Evolutionary conservation across 2,888 invertebrate genomes (phyloP).

Genomic region (Griposia aprilina): DNA sequence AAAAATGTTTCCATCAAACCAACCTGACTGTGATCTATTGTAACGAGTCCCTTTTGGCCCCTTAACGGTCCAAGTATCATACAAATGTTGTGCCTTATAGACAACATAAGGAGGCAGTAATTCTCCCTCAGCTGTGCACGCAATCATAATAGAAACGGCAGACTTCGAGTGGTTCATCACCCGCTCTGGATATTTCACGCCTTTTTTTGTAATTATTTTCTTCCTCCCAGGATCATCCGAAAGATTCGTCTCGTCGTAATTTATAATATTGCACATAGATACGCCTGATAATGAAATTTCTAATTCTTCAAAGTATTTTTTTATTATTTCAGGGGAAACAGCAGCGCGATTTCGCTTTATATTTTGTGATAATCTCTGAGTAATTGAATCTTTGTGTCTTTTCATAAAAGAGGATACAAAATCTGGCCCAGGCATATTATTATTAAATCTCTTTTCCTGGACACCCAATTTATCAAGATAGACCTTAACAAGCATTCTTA

Average conservation of each 20-base stretch:
- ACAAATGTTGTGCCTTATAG: constrained; percentile 77
- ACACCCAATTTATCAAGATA: constrained; percentile 50
- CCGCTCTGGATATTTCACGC: constrained; percentile 52
- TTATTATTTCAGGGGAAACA: constrained; percentile 36
- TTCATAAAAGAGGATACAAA: constrained; percentile 39
- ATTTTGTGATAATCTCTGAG: constrained; percentile 38
- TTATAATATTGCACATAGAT: constrained; percentile 49
- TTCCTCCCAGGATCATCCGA: constrained; percentile 52
- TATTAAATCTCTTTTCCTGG: constrained; percentile 40
- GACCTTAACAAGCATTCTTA: constrained; percentile 42
- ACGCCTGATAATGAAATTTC: constrained; percentile 39
- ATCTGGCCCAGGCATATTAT: constrained; percentile 46
- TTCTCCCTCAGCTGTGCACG: constrained; percentile 73
- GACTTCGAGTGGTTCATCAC: constrained; percentile 42
- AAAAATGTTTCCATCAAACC: constrained; percentile 71
- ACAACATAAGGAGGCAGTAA: constrained; percentile 77
- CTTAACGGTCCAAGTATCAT: constrained; percentile 58
- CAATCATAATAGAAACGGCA: constrained; percentile 74
- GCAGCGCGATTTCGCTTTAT: constrained; percentile 45
- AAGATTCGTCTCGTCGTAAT: constrained; percentile 60
- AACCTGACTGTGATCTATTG: constrained; percentile 75
- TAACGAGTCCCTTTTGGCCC: constrained; percentile 75
- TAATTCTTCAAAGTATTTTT: constrained; percentile 46
- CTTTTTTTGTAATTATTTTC: constrained; percentile 49
- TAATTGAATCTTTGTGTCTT: constrained; percentile 39